Conservation (phyloP, 2,113 vertebrate genomes). For the Ptychochromis oligacanthus region DNA sequence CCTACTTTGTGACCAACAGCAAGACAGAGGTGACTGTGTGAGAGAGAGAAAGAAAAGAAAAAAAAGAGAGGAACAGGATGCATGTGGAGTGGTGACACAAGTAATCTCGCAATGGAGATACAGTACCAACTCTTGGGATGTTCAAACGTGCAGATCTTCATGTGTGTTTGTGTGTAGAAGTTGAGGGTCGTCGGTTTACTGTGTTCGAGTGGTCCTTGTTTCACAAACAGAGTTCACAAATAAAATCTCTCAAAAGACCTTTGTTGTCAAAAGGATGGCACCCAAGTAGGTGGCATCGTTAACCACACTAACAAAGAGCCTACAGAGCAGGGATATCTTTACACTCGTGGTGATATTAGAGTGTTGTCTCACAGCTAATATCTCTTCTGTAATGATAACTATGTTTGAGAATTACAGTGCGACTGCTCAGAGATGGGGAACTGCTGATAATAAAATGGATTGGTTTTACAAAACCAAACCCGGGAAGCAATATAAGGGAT, state of each 20-base stretch:
- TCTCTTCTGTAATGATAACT: slow-evolving; percentile 36
- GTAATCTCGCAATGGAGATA: slow-evolving; percentile 46
- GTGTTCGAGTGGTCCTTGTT: slow-evolving; percentile 49
- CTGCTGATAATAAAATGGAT: slow-evolving; percentile 28
- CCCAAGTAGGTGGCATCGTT: slow-evolving; percentile 11
- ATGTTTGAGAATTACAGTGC: slow-evolving; percentile 23
- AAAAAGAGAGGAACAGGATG: slow-evolving; percentile 38
- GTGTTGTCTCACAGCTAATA: slow-evolving; percentile 54
- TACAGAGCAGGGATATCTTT: slow-evolving; percentile 43
- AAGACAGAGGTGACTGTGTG: slow-evolving; percentile 99
- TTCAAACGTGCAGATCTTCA: slow-evolving; percentile 47
- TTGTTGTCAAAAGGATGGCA: slow-evolving; percentile 16
- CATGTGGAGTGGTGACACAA: slow-evolving; percentile 43
- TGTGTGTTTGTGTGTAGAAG: slow-evolving; percentile 58
- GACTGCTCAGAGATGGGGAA: slow-evolving; percentile 25
- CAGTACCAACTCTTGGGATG: slow-evolving; percentile 28
- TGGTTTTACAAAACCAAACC: slow-evolving; percentile 50
- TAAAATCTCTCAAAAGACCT: slow-evolving; percentile 52
- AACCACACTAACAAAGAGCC: slow-evolving; percentile 38
- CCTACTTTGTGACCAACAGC: slow-evolving; percentile 99
- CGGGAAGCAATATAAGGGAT: slow-evolving; percentile 68
- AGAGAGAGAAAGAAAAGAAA: slow-evolving; percentile 71
- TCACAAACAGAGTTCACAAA: slow-evolving; percentile 52
- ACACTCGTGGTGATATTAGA: slow-evolving; percentile 37
- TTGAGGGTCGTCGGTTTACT: slow-evolving; percentile 37